A percentile compares a stretch with the other conserved stretches of the same genome.
Evolutionary conservation across 2,888 invertebrate species (phyloP).

Genomic region (Stenchaetothrips biformis): DNA sequence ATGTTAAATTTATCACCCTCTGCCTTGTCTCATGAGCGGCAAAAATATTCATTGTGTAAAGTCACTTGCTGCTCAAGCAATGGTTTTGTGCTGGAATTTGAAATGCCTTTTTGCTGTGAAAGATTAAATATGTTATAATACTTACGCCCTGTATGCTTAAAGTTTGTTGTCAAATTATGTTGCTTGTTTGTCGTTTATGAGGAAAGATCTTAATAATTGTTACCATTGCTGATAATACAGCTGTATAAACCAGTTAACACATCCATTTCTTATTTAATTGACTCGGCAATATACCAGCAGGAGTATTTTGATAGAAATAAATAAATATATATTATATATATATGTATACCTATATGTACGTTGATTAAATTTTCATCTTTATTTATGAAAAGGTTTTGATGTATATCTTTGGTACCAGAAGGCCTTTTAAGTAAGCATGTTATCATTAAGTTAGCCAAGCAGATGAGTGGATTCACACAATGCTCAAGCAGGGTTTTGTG

Average conservation of each 20-base stretch:
- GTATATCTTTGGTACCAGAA: constrained; percentile 10
- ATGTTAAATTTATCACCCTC: too few relatives aligned
- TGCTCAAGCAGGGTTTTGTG: too few relatives aligned
- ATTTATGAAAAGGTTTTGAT: constrained; percentile 14
- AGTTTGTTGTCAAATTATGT: constrained; percentile 1
- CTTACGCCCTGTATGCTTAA: not conserved
- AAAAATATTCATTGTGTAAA: not conserved
- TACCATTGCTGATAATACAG: constrained; percentile 1
- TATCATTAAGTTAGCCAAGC: not conserved
- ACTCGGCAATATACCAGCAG: constrained; percentile 18
- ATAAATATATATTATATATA: not conserved
- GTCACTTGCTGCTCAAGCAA: not conserved
- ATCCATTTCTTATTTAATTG: constrained; percentile 20
- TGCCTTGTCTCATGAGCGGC: too few relatives aligned
- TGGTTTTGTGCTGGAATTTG: not conserved
- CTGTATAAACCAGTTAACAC: constrained; percentile 17
- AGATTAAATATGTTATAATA: not conserved
- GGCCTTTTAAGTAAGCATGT: constrained; percentile 14
- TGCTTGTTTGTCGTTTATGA: constrained; percentile 17
- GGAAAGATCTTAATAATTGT: constrained; percentile 10
- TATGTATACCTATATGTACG: not conserved
- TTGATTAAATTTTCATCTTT: constrained; percentile 21
- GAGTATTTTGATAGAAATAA: constrained; percentile 19
- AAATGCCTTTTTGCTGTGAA: constrained; percentile 14
- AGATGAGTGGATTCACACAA: not conserved